These are phyloP conservation scores for Stylophora pistillata DNA, from an alignment of 64 coral and sea anemone species.

Conservation along the genomic window DNA sequence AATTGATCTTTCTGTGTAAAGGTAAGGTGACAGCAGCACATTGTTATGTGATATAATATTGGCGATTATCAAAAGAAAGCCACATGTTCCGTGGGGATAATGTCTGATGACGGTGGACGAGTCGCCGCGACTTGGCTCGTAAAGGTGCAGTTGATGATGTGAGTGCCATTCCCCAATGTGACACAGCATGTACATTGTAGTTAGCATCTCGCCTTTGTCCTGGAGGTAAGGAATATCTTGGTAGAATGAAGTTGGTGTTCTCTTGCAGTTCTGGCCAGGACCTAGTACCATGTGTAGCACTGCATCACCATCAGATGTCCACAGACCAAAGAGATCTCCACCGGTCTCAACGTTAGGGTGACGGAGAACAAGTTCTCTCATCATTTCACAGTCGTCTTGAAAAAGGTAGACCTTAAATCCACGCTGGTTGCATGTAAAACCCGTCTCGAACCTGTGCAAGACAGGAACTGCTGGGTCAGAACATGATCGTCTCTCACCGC, in stretches of 20 bases:
- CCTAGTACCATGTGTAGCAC: slow-evolving; percentile 55
- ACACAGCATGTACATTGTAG: slow-evolving; percentile 34
- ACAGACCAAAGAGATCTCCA: slow-evolving; percentile 62
- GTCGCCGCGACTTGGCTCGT: slow-evolving; percentile 57
- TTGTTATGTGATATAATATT: slow-evolving; percentile 19
- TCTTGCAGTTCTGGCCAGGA: slow-evolving; percentile 26
- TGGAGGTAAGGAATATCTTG: slow-evolving; percentile 48
- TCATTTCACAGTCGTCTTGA: not conserved
- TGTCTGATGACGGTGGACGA: slow-evolving; percentile 44
- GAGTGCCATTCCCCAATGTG: slow-evolving; percentile 75
- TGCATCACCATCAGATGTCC: slow-evolving; percentile 49
- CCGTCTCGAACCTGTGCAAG: not conserved
- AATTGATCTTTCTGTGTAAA: slow-evolving; percentile 21
- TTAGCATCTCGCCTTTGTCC: slow-evolving; percentile 39
- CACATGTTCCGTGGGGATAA: slow-evolving; percentile 37
- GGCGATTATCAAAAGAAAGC: slow-evolving; percentile 70
- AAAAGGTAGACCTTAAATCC: slow-evolving; percentile 25
- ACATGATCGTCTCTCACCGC: not conserved
- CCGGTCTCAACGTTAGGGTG: slow-evolving; percentile 45
- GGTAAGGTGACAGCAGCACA: slow-evolving; percentile 31
- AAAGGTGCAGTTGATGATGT: slow-evolving; percentile 49
- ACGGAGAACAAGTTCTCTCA: slow-evolving; percentile 19
- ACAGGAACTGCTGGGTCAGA: no score
- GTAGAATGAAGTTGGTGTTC: slow-evolving; percentile 29
- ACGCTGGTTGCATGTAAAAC: not conserved